phyloP scores from a whole-genome alignment of 1,140 invertebrate genomes.

The Cydia fagiglandana region DNA sequence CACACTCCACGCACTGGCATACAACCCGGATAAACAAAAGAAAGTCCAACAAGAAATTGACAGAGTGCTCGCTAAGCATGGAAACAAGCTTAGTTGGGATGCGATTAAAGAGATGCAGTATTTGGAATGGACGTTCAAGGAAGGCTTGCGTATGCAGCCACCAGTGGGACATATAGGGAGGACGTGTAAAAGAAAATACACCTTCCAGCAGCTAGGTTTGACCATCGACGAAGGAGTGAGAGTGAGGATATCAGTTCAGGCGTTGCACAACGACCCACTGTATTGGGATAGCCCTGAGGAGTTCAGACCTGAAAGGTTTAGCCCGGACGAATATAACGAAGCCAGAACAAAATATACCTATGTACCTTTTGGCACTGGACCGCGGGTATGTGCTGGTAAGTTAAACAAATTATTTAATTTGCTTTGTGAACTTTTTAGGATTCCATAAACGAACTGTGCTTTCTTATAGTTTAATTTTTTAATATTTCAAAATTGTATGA shows the following conservation, averaged over 20 bases:
- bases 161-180: slow-evolving; percentile 2
- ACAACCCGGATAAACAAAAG: slow-evolving; percentile 76
- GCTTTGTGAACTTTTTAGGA: not conserved
- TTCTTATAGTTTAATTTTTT: too few species aligned
- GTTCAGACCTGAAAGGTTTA: slow-evolving; percentile 80
- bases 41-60: slow-evolving; percentile 66
- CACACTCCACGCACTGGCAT: slow-evolving; percentile 73
- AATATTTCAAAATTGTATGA: too few species aligned
- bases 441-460: not conserved
- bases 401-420: not conserved
- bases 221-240: slow-evolving; percentile 25
- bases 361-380: slow-evolving; percentile 85
- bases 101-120: slow-evolving; percentile 66
- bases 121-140: slow-evolving; percentile 40
- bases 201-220: not conserved
- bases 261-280: slow-evolving; percentile 39
- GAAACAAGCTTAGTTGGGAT: slow-evolving; percentile 59
- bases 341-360: slow-evolving; percentile 66
- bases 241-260: slow-evolving; percentile 61
- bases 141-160: slow-evolving; percentile 81
- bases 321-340: slow-evolving; percentile 46
- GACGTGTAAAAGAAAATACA: slow-evolving; percentile 22
- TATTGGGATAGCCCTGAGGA: slow-evolving; percentile 43
- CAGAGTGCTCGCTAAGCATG: slow-evolving; percentile 68
- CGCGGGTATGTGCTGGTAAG: slow-evolving; percentile 38